Base-by-base conservation (phyloP, 2,113 vertebrate genomes). In the Labeo catla region DNA sequence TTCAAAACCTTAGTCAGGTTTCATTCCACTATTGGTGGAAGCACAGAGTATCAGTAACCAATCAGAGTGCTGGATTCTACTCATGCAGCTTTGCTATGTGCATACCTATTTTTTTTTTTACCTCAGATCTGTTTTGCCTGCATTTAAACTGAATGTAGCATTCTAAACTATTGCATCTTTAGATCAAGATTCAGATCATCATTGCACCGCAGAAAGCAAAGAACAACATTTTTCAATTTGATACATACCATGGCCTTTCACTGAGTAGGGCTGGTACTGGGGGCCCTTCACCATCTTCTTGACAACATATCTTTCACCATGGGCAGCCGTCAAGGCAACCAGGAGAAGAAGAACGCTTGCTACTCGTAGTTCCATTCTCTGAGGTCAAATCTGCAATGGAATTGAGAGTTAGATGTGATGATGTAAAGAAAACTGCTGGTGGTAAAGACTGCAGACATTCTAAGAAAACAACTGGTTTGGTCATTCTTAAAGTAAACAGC, bases 241-340 rank as follows among this genome's bases (percentile, higher is more conserved):
- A n/a, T 79, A 87, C 95, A 97, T 95, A 99, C 98, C 96, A 79
- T 98, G 97, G 91, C 96, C 94, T 92, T 98, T 99, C 81, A 98
- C 95, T 74, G 94, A 92, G 87, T 94, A 96, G 65, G 96, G 93
- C 93, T 97, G 90, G 90, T 94, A 94, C 87, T 94, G 92, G 28
- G 94, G 94, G 19, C 90, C 93, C 92, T 98, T 98, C 91, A 98
- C 86, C 84, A 96, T 92, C 81, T 97, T 94, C 93, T 98, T 97
- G 87, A 96, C 94, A 84, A 97, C 97, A 89, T 97, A 98, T 36
- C 96, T 92, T 0, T 95, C 91, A 59, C 96, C 96, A 80, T 96
- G 95, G 90, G 95, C 97, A 59, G 95, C 94, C 66, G 94, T 92
- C 91, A 96, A 88, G 87, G 93, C 94, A 86, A 95, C 91, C 87